Base-by-base conservation (phyloP, 2,113 vertebrate species). In the Halichoerus grypus region DNA sequence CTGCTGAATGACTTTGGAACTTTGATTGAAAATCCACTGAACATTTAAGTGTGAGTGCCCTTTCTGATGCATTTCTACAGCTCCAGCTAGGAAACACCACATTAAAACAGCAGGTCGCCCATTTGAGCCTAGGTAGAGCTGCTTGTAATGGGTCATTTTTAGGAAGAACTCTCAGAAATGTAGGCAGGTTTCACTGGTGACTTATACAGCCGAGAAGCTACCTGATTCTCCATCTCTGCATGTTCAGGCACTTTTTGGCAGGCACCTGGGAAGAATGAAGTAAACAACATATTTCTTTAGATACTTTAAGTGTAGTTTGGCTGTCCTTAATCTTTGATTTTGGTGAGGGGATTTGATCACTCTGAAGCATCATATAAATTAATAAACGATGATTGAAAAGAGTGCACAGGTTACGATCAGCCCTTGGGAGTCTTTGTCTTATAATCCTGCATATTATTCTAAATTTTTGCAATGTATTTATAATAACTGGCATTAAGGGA, bases 291-390 rank as follows among this genome's bases (percentile, higher is more conserved):
- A 71, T 86, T 95, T 79, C 71, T 76, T 94, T 39, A 28, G 55
- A 24, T 92, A 71, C 86, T 89, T 63, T 74, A 61, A 81, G 71
- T 39, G 67, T 87, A 53, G 12, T 91, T 87, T 95, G 72, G 14
- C 26, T 97, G 94, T 83, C 67, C 39, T 92, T 92, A 16, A 55
- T 80, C 74, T 96, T 94, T 97, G 57, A 94, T 95, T 94, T 97
- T 67, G 5, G 24, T 72, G 77, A 93, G 36, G 33, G 19, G 8
- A 72, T 96, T 85, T 72, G 42, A 95, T 92, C 61, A 89, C 51
- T 19, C 42, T 55, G 12, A 92, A 55, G 74, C 46, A 26, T 91
- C 49, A 21, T 80, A 69, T 87, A 89, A 93, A 91, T 96, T 94
- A 97, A 95, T 53, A 86, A 95, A 74, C 91, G 13, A 94, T 42